These are phyloP conservation scores for Physeter macrocephalus DNA, from an alignment of 2,113 vertebrate genomes.

Conservation along the genomic window DNA sequence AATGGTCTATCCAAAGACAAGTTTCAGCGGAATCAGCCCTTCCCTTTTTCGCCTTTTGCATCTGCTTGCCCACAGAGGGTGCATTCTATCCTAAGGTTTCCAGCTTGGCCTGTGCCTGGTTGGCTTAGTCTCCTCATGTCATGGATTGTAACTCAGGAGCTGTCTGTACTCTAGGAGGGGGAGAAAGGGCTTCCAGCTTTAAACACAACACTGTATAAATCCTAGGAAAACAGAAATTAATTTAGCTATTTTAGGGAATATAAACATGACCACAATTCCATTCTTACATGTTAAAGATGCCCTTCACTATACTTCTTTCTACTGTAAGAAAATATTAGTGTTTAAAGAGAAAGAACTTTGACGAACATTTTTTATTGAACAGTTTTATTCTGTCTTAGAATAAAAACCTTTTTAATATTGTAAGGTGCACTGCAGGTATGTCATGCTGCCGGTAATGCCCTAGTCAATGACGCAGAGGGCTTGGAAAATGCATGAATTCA, in stretches of 20 bases:
- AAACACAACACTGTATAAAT: background rate
- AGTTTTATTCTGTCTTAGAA: slow-evolving; percentile 89
- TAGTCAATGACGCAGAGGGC: slow-evolving; percentile 73
- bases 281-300: background rate
- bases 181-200: background rate
- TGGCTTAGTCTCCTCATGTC: background rate
- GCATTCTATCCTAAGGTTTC: background rate
- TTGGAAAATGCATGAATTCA: slow-evolving; percentile 66
- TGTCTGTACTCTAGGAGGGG: background rate
- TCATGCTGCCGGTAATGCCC: slow-evolving; percentile 74
- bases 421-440: slow-evolving; percentile 74
- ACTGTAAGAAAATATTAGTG: background rate
- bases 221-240: background rate
- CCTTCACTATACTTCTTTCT: background rate
- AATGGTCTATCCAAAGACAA: background rate
- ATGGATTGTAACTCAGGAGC: background rate
- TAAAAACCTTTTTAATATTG: slow-evolving; percentile 82
- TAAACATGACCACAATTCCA: background rate
- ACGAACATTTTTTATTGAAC: slow-evolving; percentile 76
- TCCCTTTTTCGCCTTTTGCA: background rate
- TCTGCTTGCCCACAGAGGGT: background rate
- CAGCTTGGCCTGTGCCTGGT: background rate
- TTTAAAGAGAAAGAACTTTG: slow-evolving; percentile 55
- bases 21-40: background rate
- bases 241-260: background rate